Conservation (phyloP, 2,797 vertebrate genomes). For the Chrysolophus pictus region DNA sequence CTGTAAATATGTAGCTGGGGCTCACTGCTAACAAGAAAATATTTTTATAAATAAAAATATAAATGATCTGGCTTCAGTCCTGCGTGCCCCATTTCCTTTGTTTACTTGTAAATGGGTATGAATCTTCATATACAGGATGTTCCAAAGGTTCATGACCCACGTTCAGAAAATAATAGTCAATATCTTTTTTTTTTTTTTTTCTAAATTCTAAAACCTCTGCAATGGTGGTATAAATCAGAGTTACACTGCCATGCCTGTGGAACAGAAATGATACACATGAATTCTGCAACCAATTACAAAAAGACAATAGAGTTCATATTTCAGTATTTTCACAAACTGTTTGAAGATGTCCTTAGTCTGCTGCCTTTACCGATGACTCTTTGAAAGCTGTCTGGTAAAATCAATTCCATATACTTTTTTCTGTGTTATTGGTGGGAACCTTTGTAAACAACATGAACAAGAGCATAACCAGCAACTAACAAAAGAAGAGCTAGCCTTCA, state of each 20-base stretch:
- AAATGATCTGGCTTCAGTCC: not conserved
- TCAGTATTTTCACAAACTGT: not conserved
- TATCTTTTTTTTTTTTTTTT: not conserved
- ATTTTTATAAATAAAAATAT: not conserved
- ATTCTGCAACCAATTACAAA: not conserved
- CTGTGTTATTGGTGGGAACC: not conserved
- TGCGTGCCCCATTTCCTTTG: not conserved
- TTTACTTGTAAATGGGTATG: not conserved
- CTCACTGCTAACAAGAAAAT: not conserved
- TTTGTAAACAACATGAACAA: not conserved
- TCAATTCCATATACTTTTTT: not conserved
- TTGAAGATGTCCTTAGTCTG: not conserved
- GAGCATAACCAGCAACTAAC: not conserved
- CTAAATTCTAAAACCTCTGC: not conserved
- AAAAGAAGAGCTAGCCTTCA: not conserved
- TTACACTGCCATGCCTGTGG: not conserved
- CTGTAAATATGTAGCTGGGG: not conserved
- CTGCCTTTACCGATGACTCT: not conserved
- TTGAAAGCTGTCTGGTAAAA: not conserved
- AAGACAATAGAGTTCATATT: not conserved
- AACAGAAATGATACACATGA: not conserved
- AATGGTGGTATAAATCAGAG: not conserved
- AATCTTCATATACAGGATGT: not conserved
- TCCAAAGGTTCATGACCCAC: not conserved
- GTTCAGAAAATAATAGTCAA: not conserved